Evolutionary conservation across 2,797 vertebrate genomes (phyloP).

Genomic region (Lacerta viridis): DNA sequence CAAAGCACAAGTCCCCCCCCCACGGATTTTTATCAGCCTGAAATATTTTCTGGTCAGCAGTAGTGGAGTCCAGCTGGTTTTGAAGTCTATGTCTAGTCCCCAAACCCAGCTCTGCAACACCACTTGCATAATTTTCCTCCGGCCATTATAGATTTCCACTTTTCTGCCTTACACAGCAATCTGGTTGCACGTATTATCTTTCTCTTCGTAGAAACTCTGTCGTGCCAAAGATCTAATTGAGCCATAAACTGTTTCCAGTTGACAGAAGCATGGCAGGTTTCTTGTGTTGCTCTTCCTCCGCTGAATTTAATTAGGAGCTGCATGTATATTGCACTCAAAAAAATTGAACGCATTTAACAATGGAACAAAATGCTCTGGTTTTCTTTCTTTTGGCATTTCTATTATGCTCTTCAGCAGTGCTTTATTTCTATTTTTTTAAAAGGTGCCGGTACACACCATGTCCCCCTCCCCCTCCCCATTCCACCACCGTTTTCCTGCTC

Average conservation of each 20-base stretch:
- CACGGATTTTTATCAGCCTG: background rate
- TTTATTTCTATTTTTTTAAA: slow-evolving; percentile 23
- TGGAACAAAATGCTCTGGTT: background rate
- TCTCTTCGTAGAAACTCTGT: slow-evolving; percentile 25
- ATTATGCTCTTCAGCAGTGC: slow-evolving; percentile 15
- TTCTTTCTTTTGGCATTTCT: background rate
- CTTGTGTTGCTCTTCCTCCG: slow-evolving; percentile 25
- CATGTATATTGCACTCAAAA: background rate
- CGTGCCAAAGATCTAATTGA: slow-evolving; percentile 41
- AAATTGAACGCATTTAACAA: slow-evolving; percentile 36
- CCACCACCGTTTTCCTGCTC: no score
- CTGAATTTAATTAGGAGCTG: slow-evolving; percentile 30
- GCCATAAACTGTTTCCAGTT: slow-evolving; percentile 9
- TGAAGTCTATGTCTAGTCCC: background rate
- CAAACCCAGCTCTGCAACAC: background rate
- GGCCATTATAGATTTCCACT: slow-evolving; percentile 3
- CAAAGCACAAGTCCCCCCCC: no score
- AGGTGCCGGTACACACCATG: no score
- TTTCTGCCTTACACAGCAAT: background rate
- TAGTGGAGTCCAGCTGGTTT: background rate
- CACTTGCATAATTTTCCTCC: background rate
- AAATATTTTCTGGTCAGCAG: no score
- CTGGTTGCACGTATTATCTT: slow-evolving; percentile 25
- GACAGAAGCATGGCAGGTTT: slow-evolving; percentile 19
- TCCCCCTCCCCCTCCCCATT: no score